These are phyloP conservation scores for Psix sp. DNA, from an alignment of 1,140 invertebrate genomes.

Conservation along the genomic window DNA sequence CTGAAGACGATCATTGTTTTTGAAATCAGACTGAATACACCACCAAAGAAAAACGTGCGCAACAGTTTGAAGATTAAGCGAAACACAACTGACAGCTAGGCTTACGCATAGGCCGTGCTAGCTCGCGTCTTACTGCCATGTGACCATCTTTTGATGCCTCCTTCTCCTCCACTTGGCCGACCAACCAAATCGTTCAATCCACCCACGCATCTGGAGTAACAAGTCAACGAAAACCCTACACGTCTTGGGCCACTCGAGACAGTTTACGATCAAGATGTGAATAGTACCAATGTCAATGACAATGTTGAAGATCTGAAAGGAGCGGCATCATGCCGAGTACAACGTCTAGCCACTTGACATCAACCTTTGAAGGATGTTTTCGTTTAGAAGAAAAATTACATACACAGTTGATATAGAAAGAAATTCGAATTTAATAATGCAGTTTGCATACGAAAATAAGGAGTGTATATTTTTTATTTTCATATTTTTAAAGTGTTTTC, in stretches of 20 bases:
- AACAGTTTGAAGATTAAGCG: slow-evolving; percentile 39
- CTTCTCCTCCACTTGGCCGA: slow-evolving; percentile 61
- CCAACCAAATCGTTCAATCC: slow-evolving; percentile 58
- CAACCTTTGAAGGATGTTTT: neutral
- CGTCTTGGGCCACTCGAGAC: slow-evolving; percentile 42
- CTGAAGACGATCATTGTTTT: neutral
- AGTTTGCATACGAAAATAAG: too few species aligned
- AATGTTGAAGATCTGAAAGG: slow-evolving; percentile 19
- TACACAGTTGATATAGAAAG: too few species aligned
- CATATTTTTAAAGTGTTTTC: too few species aligned
- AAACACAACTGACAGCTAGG: slow-evolving; percentile 47
- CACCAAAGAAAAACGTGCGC: too few species aligned
- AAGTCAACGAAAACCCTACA: slow-evolving; percentile 59
- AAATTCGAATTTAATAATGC: too few species aligned
- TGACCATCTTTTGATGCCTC: slow-evolving; percentile 66
- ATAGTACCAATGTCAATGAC: slow-evolving; percentile 53
- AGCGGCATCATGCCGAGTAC: slow-evolving; percentile 12
- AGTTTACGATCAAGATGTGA: slow-evolving; percentile 15
- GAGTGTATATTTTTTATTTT: too few species aligned
- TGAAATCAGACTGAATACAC: neutral
- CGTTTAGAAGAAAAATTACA: neutral
- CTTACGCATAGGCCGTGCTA: slow-evolving; percentile 53
- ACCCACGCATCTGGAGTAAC: slow-evolving; percentile 72
- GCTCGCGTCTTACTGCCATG: slow-evolving; percentile 65
- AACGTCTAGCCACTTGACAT: slow-evolving; percentile 29